These are phyloP conservation scores for Masticophis lateralis DNA, from an alignment of 2,797 vertebrate genomes.

Conservation along the genomic window DNA sequence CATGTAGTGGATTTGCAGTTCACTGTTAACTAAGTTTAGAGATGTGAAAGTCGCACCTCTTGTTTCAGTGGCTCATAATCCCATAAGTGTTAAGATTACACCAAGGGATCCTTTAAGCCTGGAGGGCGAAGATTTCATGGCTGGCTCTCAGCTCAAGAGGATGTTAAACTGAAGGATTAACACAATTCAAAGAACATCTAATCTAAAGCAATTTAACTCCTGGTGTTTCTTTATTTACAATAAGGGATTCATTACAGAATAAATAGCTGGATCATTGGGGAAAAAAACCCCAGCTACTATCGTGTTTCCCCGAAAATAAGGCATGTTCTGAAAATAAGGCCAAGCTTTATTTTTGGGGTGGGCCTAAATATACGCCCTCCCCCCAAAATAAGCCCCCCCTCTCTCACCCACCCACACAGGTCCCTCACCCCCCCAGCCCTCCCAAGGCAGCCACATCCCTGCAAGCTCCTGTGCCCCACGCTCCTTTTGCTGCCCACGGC, in stretches of 20 bases:
- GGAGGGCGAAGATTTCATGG: neutral
- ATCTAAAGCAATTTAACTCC: neutral
- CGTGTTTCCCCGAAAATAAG: neutral
- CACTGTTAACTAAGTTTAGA: too few relatives aligned
- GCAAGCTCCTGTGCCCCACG: too few relatives aligned
- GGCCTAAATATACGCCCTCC: too few relatives aligned
- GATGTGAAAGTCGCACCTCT: neutral
- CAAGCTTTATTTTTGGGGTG: too few relatives aligned
- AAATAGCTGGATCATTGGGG: neutral
- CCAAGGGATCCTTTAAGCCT: neutral
- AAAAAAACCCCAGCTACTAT: neutral
- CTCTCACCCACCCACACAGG: too few relatives aligned
- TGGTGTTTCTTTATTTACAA: neutral
- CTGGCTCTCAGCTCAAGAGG: neutral
- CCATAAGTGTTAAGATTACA: neutral
- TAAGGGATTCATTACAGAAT: neutral
- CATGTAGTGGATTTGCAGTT: too few relatives aligned
- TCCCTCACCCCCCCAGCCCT: too few relatives aligned
- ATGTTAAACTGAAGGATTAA: neutral
- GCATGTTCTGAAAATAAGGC: too few relatives aligned
- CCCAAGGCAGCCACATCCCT: too few relatives aligned
- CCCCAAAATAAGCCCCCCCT: too few relatives aligned
- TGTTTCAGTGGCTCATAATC: neutral
- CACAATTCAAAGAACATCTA: neutral
- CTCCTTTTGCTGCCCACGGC: too few relatives aligned